Percentiles rank a stretch among this genome's conserved stretches.
These are phyloP conservation scores for Drosophila bocqueti DNA, from an alignment of 1,140 invertebrate species.

Conservation along the genomic window DNA sequence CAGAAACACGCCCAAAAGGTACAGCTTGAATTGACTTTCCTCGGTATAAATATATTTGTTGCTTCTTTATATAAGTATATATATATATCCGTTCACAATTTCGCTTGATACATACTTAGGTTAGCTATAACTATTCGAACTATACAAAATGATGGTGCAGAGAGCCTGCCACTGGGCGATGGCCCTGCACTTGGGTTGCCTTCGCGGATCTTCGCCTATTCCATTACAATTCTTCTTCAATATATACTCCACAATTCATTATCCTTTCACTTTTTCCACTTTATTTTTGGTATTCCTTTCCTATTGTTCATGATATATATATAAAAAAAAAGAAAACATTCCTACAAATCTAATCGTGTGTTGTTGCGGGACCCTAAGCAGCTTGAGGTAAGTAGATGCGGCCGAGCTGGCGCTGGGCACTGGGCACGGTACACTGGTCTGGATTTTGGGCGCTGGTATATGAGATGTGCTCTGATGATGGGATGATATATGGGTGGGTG, in stretches of 20 bases:
- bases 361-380: conserved; percentile 7
- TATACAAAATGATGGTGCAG: conserved; percentile 33
- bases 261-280: neutral
- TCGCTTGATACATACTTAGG: conserved; percentile 35
- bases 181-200: conserved; percentile 13
- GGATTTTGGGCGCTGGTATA: conserved; percentile 2
- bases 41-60: conserved; percentile 71
- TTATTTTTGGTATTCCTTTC: conserved; percentile 31
- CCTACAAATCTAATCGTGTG: conserved; percentile 19
- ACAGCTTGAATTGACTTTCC: conserved; percentile 2
- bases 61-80: conserved; percentile 15
- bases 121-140: conserved; percentile 45
- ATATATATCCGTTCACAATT: conserved; percentile 32
- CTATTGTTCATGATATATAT: conserved; percentile 35
- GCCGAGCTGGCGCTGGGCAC: conserved; percentile 23
- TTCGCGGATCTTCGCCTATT: neutral
- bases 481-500: neutral
- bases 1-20: neutral
- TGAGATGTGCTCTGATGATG: conserved; percentile 11
- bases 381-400: conserved; percentile 47
- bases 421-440: conserved; percentile 43
- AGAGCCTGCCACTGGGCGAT: conserved; percentile 9
- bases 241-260: conserved; percentile 20
- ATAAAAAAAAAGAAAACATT: conserved; percentile 3
- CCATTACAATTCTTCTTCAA: conserved; percentile 2